Conservation (phyloP, 2,113 vertebrate genomes). For the Salminus brasiliensis region DNA sequence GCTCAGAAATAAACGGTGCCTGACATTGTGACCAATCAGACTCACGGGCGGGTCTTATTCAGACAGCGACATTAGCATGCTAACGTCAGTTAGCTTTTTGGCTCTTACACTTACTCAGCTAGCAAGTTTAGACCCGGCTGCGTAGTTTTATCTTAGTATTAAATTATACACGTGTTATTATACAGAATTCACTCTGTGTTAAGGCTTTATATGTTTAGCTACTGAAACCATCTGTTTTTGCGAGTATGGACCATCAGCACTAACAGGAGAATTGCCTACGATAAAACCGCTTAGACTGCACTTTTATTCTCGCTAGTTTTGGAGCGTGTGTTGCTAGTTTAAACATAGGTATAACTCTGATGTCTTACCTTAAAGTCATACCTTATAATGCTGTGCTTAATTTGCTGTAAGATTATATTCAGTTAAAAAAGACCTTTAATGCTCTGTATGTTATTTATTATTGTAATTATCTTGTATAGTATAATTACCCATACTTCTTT, state of each 20-base stretch:
- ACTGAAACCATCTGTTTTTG: background rate
- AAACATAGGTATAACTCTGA: too few species aligned
- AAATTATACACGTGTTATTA: background rate
- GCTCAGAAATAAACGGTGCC: background rate
- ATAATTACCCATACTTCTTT: too few species aligned
- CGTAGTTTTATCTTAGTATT: background rate
- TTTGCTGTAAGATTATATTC: background rate
- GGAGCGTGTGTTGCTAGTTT: too few species aligned
- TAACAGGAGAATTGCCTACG: too few species aligned
- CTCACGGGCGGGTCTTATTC: background rate
- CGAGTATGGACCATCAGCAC: background rate
- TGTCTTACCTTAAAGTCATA: too few species aligned
- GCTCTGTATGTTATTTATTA: too few species aligned
- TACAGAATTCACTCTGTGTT: background rate
- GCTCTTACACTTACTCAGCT: background rate
- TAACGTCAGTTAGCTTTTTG: conserved; percentile 12
- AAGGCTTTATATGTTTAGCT: background rate
- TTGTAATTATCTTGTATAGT: too few species aligned
- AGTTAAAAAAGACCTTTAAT: too few species aligned
- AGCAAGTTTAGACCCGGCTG: background rate
- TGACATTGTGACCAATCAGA: background rate
- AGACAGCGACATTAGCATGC: conserved; percentile 13
- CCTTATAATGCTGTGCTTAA: background rate
- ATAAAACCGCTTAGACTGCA: background rate
- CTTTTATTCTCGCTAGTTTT: too few species aligned